These are phyloP conservation scores for Myripristis jacobus DNA, from an alignment of 2,797 vertebrate genomes.

Conservation along the genomic window DNA sequence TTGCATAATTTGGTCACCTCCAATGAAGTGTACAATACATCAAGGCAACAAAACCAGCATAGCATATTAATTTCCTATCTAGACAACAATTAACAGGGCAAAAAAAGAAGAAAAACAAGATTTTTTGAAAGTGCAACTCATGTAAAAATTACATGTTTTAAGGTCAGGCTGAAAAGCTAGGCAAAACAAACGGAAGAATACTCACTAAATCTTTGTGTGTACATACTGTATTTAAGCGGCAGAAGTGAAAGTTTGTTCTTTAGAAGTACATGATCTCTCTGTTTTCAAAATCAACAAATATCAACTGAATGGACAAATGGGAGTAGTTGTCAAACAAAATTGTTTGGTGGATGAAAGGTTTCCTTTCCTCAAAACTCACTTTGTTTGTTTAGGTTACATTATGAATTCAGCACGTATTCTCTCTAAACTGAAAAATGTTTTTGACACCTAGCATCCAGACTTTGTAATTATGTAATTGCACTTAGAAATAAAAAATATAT, in stretches of 20 bases:
- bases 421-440: conserved; percentile 64
- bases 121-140: conserved; percentile 67
- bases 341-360: conserved; percentile 51
- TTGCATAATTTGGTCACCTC: conserved; percentile 66
- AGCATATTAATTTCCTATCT: conserved; percentile 57
- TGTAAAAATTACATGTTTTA: conserved; percentile 54
- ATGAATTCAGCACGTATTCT: conserved; percentile 72
- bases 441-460: conserved; percentile 78
- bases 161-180: conserved; percentile 62
- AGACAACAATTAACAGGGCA: conserved; percentile 47
- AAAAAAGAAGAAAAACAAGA: conserved; percentile 25
- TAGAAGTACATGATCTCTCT: conserved; percentile 66
- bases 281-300: conserved; percentile 58
- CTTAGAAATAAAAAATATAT: conserved; percentile 84
- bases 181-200: conserved; percentile 51
- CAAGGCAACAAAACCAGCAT: conserved; percentile 63
- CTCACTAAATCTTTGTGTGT: conserved; percentile 36
- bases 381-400: conserved; percentile 28
- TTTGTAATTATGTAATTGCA: conserved; percentile 85
- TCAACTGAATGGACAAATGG: conserved; percentile 41
- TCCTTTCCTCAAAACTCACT: conserved; percentile 8
- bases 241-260: conserved; percentile 53
- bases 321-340: conserved; percentile 46
- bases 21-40: conserved; percentile 64
- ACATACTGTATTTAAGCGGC: conserved; percentile 52